phyloP scores from a whole-genome alignment of 2,113 vertebrate genomes.

The Mionectes macconnelli region DNA sequence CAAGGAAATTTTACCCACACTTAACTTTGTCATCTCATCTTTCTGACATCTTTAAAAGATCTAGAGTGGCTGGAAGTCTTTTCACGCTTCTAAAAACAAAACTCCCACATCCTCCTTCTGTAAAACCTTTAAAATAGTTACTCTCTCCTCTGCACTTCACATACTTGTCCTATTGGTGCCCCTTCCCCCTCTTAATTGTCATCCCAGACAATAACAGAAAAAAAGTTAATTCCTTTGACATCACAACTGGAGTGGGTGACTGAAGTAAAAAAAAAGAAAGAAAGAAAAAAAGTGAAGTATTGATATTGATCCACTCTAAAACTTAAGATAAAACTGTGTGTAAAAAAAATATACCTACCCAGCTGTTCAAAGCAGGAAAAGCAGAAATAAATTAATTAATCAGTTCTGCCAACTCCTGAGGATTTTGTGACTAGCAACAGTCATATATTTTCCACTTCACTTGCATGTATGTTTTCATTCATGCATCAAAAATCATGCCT shows the following conservation, averaged over 20 bases:
- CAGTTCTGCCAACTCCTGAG: neutral
- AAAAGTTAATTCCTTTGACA: neutral
- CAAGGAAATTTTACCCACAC: neutral
- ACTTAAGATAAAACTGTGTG: neutral
- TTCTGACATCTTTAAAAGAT: neutral
- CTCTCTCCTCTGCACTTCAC: neutral
- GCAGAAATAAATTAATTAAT: constrained; percentile 4
- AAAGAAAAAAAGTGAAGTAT: neutral
- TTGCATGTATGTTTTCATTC: neutral
- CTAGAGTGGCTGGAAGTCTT: neutral
- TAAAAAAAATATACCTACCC: neutral
- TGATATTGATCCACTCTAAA: neutral
- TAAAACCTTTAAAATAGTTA: constrained; percentile 29
- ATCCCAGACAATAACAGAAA: neutral
- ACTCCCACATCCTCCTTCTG: neutral
- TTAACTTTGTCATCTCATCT: neutral
- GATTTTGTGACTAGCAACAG: neutral
- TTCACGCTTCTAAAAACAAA: neutral
- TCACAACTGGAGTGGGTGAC: neutral
- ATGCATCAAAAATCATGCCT: neutral
- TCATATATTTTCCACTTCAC: neutral
- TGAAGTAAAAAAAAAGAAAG: neutral
- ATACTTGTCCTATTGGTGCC: neutral
- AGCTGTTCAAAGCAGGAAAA: neutral
- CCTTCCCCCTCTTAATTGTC: neutral